Base-by-base conservation (phyloP, 2,113 vertebrate species). In the Poeciliopsis occidentalis region DNA sequence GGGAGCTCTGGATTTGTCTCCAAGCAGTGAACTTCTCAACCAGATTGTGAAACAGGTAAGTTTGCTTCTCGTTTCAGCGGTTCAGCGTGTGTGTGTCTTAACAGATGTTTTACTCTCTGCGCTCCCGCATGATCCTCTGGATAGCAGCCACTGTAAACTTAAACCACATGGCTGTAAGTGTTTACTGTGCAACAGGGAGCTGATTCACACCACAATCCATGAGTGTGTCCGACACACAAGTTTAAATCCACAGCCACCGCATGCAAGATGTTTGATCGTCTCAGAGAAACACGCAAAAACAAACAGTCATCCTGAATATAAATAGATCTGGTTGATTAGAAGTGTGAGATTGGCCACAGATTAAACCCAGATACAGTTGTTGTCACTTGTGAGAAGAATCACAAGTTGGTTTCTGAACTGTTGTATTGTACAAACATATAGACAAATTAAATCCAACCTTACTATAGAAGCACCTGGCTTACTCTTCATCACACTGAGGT, bases 1-100 rank as follows among this genome's bases (percentile, higher is more conserved):
- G 78, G 81, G 47, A 39, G 67, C 79, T 73, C 67, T 26, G 85
- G 77, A 51, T 76, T 72, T 31, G 62, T 31, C 51, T 80, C 76
- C 73, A 27, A 78, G 79, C 87, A 73, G 71, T 90, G 89, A 92
- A 92, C 86, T 89, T 90, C 83, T 75, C 70, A 2, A 65, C 71
- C 1, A 31, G 12, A 85, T 80, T 75, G 87, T 67, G n/a, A 85
- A 83, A 78, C 85, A 92, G 89, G 93, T 94, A 87, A 61, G 80
- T 87, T 65, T 37, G 31, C 12, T 60, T 19, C 65, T n/a, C 8
- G 32, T 73, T 57, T 69, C 17, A 57, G 24, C 63, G 26, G 41
- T 30, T 41, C 17, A 64, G 66, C 67, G 34, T n/a, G 37, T 6
- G 34, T 60, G 71, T 60, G 73, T 81, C 61, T n/a, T 4, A 29